Evolutionary conservation across 2,888 invertebrate genomes (phyloP).

Genomic region (Atherix ibis): DNA sequence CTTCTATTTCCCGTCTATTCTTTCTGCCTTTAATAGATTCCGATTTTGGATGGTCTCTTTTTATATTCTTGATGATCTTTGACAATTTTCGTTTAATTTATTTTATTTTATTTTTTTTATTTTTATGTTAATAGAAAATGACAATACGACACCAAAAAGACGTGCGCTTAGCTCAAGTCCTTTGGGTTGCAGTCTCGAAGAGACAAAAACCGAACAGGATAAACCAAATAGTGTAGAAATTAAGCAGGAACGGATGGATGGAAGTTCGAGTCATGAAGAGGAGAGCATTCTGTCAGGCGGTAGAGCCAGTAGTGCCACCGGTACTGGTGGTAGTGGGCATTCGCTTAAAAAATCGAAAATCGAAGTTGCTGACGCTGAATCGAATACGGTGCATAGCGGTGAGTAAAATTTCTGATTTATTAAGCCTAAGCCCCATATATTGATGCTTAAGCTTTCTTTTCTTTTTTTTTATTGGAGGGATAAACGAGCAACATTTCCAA

Average conservation of each 20-base stretch:
- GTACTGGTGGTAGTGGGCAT: slow-evolving; percentile 24
- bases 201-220: slow-evolving; percentile 14
- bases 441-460: no score
- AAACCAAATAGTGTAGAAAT: slow-evolving; percentile 33
- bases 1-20: no score
- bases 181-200: slow-evolving; percentile 34
- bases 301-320: neutral
- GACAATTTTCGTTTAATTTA: no score
- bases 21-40: no score
- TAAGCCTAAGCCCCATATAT: no score
- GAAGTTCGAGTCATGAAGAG: slow-evolving; percentile 45
- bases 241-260: slow-evolving; percentile 52
- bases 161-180: slow-evolving; percentile 38
- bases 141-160: slow-evolving; percentile 42
- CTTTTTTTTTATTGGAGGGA: no score
- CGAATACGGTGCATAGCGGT: slow-evolving; percentile 85
- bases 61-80: no score
- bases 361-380: slow-evolving; percentile 74
- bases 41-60: no score
- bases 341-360: slow-evolving; percentile 58
- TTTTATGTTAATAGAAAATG: slow-evolving; percentile 28
- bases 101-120: slow-evolving; percentile 6
- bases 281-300: slow-evolving; percentile 24
- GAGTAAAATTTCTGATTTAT: slow-evolving; percentile 31
- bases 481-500: no score